phyloP scores from a whole-genome alignment of 2,888 invertebrate species.

The Aphidoletes aphidimyza region DNA sequence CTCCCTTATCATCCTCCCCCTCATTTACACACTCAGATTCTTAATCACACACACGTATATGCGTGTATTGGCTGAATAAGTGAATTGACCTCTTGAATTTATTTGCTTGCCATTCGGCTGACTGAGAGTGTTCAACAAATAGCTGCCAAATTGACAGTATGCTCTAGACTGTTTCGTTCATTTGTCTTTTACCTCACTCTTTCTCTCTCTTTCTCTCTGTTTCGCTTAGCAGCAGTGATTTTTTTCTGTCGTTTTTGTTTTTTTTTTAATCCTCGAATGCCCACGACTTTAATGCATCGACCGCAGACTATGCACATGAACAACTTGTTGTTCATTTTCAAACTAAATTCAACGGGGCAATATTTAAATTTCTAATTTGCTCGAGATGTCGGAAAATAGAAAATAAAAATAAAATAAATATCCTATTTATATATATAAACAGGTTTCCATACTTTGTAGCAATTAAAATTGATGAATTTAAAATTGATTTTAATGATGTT shows the following conservation, averaged over 20 bases:
- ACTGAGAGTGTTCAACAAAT: neutral
- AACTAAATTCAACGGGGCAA: neutral
- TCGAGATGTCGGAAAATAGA: neutral
- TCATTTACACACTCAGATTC: too few species aligned
- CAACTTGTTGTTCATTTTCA: slow-evolving; percentile 4
- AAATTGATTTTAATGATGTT: slow-evolving; percentile 4
- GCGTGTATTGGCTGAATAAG: neutral
- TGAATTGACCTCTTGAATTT: slow-evolving; percentile 16
- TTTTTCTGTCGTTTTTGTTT: too few species aligned
- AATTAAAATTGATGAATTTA: slow-evolving; percentile 22
- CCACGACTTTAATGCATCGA: neutral
- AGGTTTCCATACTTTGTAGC: slow-evolving; percentile 7
- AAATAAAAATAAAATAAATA: neutral
- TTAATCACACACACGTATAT: neutral
- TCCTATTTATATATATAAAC: neutral
- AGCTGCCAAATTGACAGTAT: slow-evolving; percentile 41
- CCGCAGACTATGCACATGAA: neutral
- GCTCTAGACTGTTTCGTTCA: neutral
- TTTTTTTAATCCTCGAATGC: neutral
- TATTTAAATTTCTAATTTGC: too few species aligned
- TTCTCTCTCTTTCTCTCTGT: neutral
- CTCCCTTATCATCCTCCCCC: too few species aligned
- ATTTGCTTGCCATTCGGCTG: slow-evolving; percentile 3
- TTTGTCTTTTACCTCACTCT: neutral
- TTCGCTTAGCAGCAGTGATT: too few species aligned